Conservation (phyloP, 1,140 invertebrate genomes). For the Drosophila lacertosa region DNA sequence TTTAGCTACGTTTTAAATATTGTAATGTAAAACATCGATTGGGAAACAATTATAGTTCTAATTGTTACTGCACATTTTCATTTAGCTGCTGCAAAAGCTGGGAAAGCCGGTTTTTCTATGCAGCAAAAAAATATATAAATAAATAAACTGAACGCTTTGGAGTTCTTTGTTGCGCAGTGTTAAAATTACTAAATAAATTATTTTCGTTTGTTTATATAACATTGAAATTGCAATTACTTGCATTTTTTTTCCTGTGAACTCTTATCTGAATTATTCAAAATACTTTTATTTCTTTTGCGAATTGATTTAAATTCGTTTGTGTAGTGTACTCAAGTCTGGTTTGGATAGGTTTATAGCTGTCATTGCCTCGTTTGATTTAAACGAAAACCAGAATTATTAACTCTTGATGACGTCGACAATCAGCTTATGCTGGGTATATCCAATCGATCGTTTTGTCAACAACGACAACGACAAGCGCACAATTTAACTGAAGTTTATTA, state of each 20-base stretch:
- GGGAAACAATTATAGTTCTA: background rate
- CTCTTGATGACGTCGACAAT: background rate
- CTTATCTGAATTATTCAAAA: too few species aligned
- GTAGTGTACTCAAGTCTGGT: too few species aligned
- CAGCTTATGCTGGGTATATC: slow-evolving; percentile 9
- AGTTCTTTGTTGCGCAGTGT: background rate
- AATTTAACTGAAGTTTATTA: background rate
- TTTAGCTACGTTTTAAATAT: background rate
- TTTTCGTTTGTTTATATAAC: too few species aligned
- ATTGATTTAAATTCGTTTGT: too few species aligned
- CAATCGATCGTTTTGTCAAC: too few species aligned
- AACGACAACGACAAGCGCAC: background rate
- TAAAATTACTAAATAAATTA: too few species aligned
- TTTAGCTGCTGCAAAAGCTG: background rate
- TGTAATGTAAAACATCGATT: background rate
- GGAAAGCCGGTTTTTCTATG: slow-evolving; percentile 9
- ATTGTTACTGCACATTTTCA: background rate
- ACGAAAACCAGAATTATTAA: background rate
- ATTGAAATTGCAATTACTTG: too few species aligned
- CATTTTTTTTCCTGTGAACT: too few species aligned
- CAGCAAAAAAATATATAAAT: too few species aligned
- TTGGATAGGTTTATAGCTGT: too few species aligned
- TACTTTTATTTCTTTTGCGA: too few species aligned
- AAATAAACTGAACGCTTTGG: too few species aligned
- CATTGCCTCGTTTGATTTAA: background rate